Conservation (phyloP, 92 coral and sea anemone genomes). For the Epizoanthus scotinus region DNA sequence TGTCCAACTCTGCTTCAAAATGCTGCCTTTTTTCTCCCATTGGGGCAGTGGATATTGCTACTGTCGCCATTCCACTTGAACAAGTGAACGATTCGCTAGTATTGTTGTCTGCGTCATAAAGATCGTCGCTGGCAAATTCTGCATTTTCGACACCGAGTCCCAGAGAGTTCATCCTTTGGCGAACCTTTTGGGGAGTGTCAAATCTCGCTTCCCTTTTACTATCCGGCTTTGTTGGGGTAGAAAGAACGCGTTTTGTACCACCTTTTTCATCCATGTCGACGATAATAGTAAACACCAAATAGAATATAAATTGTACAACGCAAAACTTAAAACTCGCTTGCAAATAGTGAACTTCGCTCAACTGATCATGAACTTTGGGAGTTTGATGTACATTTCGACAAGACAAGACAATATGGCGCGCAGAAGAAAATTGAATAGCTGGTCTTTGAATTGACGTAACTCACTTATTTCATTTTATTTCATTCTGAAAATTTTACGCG, state of each 20-base stretch:
- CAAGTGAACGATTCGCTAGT: not conserved
- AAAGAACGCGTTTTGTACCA: not conserved
- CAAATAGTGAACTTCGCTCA: not conserved
- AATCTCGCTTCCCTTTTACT: not conserved
- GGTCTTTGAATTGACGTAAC: not conserved
- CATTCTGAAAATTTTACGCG: conserved; percentile 16
- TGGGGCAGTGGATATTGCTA: not conserved
- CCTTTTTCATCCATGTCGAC: not conserved
- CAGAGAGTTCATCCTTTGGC: not conserved
- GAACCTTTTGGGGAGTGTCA: not conserved
- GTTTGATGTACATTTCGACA: not conserved
- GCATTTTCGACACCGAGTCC: not conserved
- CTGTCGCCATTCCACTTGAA: not conserved
- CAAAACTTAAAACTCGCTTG: not conserved
- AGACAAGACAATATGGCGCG: not conserved
- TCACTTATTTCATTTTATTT: not conserved
- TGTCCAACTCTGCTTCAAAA: not conserved
- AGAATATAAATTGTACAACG: not conserved
- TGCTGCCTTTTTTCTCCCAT: not conserved
- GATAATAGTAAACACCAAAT: not conserved
- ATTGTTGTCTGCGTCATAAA: too few species aligned
- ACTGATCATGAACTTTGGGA: not conserved
- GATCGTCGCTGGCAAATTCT: not conserved
- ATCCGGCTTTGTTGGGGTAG: conserved; percentile 6
- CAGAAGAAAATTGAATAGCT: not conserved